Percentiles rank a stretch among this genome's conserved stretches.
phyloP scores from a whole-genome alignment of 2,113 vertebrate species.

The Axis porcinus region DNA sequence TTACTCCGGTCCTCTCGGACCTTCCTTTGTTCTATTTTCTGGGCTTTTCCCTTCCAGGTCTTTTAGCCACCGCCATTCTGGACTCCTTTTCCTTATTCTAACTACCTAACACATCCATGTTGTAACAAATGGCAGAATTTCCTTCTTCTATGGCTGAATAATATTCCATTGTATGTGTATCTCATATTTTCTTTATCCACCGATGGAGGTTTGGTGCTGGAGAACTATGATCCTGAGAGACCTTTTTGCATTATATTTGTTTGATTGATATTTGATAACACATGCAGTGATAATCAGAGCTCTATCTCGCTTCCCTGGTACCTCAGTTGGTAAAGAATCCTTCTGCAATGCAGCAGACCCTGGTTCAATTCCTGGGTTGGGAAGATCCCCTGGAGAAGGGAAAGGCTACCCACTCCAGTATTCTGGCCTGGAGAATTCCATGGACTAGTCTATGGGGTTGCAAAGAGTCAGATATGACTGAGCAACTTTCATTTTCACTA shows the following conservation, averaged over 20 bases:
- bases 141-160: neutral
- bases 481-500: neutral
- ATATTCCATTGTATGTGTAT: neutral
- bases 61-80: too few relatives aligned
- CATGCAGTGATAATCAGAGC: neutral
- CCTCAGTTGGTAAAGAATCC: neutral
- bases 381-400: neutral
- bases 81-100: too few relatives aligned
- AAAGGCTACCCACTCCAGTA: neutral
- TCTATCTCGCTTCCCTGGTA: neutral
- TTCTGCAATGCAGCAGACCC: neutral
- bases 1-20: too few relatives aligned
- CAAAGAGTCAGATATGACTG: neutral
- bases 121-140: neutral
- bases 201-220: neutral
- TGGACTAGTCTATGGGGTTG: neutral
- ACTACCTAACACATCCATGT: too few relatives aligned
- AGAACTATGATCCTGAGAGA: neutral
- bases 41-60: too few relatives aligned
- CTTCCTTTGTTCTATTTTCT: too few relatives aligned
- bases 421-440: neutral
- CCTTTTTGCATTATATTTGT: neutral
- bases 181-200: neutral
- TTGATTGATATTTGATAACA: neutral
- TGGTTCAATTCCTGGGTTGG: rapidly evolving